Percentiles rank a stretch among this genome's conserved stretches.
Conservation (phyloP, 92 coral and sea anemone species). For the Pocillopora meandrina region DNA sequence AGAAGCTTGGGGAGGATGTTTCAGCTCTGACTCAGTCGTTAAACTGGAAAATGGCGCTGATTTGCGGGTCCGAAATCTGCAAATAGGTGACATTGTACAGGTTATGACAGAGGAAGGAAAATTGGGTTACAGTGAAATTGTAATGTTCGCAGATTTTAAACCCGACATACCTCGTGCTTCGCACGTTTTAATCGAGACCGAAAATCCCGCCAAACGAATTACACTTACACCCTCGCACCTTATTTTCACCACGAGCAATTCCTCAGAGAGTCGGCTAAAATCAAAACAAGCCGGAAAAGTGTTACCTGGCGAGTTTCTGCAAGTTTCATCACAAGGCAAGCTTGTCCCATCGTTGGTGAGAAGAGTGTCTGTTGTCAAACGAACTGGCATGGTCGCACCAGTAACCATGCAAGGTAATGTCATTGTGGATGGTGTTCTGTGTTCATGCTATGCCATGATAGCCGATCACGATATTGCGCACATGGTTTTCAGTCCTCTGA, state of each 20-base stretch:
- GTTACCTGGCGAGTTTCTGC: slow-evolving; percentile 70
- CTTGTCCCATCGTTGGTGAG: slow-evolving; percentile 67
- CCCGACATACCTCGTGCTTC: slow-evolving; percentile 65
- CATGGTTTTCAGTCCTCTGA: slow-evolving; percentile 76
- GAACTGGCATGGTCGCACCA: slow-evolving; percentile 87
- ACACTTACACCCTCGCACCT: slow-evolving; percentile 84
- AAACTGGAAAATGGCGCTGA: slow-evolving; percentile 65
- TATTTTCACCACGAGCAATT: slow-evolving; percentile 59
- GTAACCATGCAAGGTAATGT: slow-evolving; percentile 87
- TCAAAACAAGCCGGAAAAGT: slow-evolving; percentile 77
- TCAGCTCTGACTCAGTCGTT: slow-evolving; percentile 75
- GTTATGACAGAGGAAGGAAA: slow-evolving; percentile 69
- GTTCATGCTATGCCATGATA: slow-evolving; percentile 91
- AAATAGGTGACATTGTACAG: slow-evolving; percentile 82
- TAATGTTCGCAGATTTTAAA: slow-evolving; percentile 85
- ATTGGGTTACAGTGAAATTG: slow-evolving; percentile 78
- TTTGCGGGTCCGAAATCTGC: slow-evolving; percentile 66
- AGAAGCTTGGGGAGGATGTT: slow-evolving; percentile 64
- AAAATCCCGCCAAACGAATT: slow-evolving; percentile 62
- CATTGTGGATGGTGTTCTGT: slow-evolving; percentile 82
- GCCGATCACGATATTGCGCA: slow-evolving; percentile 78
- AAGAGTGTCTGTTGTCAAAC: slow-evolving; percentile 47
- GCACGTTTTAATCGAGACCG: slow-evolving; percentile 75
- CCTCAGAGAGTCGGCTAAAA: slow-evolving; percentile 34
- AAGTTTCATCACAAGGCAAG: slow-evolving; percentile 52